These are phyloP conservation scores for Myrmophylax atrothorax DNA, from an alignment of 2,113 vertebrate genomes.

Conservation along the genomic window DNA sequence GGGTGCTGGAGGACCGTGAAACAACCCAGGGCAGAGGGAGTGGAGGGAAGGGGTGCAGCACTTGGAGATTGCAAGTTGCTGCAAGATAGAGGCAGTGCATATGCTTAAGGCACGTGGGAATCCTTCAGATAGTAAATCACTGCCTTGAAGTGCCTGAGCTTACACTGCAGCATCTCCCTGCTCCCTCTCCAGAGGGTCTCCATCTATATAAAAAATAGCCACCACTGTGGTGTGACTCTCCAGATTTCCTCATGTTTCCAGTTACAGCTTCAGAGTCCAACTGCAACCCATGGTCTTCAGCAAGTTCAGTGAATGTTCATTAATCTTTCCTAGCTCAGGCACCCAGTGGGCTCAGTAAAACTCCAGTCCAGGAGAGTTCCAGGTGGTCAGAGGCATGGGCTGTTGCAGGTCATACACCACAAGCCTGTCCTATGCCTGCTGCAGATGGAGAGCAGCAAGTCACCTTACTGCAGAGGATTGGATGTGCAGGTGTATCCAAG, in stretches of 20 bases:
- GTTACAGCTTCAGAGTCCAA: background rate
- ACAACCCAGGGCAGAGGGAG: background rate
- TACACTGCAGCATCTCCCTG: background rate
- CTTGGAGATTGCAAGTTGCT: background rate
- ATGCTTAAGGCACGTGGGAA: background rate
- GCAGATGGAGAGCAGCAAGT: background rate
- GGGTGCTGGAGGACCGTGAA: background rate
- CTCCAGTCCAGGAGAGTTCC: background rate
- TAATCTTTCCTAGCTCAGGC: background rate
- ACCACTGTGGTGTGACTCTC: background rate
- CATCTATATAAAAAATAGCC: background rate
- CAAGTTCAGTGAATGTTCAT: background rate
- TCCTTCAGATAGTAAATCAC: background rate
- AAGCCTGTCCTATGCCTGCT: background rate
- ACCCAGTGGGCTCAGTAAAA: background rate
- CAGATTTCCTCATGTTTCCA: background rate
- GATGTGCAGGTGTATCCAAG: background rate
- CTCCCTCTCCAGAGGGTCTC: background rate
- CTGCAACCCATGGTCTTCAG: background rate
- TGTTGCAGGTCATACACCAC: background rate
- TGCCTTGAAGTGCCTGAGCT: background rate
- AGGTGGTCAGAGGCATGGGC: background rate
- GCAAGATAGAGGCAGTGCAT: background rate
- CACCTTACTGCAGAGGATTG: background rate
- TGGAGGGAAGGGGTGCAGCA: accelerated